These are phyloP conservation scores for Lasioglossum calceatum DNA, from an alignment of 2,888 invertebrate genomes.

Conservation along the genomic window DNA sequence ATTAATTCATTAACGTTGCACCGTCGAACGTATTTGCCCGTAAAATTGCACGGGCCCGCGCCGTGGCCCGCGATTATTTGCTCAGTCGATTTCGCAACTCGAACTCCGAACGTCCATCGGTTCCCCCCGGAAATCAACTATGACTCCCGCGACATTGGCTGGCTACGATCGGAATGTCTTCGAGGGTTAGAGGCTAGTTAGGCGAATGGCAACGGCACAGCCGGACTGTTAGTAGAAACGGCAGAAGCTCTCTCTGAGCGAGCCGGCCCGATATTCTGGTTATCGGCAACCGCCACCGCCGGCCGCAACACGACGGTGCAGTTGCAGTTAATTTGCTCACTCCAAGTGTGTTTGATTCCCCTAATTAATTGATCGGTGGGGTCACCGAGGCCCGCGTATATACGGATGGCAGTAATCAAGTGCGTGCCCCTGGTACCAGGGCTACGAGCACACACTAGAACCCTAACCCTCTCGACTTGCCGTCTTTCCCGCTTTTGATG, in stretches of 20 bases:
- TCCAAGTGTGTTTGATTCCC: constrained; percentile 84
- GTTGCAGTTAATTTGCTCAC: constrained; percentile 85
- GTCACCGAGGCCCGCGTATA: constrained; percentile 77
- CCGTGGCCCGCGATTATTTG: constrained; percentile 77
- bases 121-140: not conserved
- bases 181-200: not conserved
- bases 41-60: constrained; percentile 76
- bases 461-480: not conserved
- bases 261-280: constrained; percentile 53
- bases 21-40: constrained; percentile 78
- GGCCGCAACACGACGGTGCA: constrained; percentile 82
- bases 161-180: not conserved
- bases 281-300: constrained; percentile 70
- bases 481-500: constrained; percentile 9
- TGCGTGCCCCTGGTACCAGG: constrained; percentile 70
- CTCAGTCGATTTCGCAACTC: constrained; percentile 76
- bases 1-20: constrained; percentile 79
- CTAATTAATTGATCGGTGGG: constrained; percentile 84
- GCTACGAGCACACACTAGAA: constrained; percentile 33
- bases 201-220: not conserved
- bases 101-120: constrained; percentile 40
- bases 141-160: not conserved
- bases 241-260: not conserved
- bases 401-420: constrained; percentile 82
- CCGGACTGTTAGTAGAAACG: not conserved